phyloP scores from a whole-genome alignment of 2,888 invertebrate species.

The Alloscopus bannaensis region DNA sequence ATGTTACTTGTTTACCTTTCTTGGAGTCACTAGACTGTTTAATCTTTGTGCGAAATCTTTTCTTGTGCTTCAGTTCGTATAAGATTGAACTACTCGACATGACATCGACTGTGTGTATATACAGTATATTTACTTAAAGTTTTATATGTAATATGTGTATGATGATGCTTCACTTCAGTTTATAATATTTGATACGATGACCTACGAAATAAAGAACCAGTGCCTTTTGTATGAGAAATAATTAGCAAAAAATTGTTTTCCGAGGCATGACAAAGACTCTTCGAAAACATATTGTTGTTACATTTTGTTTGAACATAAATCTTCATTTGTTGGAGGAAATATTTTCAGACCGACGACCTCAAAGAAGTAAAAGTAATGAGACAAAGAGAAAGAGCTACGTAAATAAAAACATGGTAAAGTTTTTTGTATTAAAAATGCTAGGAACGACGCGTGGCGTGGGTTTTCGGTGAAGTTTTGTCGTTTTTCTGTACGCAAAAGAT shows the following conservation, averaged over 20 bases:
- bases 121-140: too few species aligned
- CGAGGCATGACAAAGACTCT: neutral
- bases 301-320: constrained; percentile 28
- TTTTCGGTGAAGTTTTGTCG: too few species aligned
- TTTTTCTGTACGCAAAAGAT: too few species aligned
- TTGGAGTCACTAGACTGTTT: constrained; percentile 54
- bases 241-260: constrained; percentile 10
- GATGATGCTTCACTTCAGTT: neutral
- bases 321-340: constrained; percentile 28
- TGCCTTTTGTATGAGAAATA: constrained; percentile 6
- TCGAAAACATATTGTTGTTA: constrained; percentile 24
- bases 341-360: constrained; percentile 35
- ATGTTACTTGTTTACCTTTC: constrained; percentile 50
- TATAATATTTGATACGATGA: neutral
- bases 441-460: too few species aligned
- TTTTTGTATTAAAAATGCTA: too few species aligned
- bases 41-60: constrained; percentile 59
- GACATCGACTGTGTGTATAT: too few species aligned
- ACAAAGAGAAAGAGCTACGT: too few species aligned
- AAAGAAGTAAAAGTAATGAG: too few species aligned
- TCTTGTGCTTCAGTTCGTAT: constrained; percentile 24
- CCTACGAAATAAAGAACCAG: neutral
- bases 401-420: too few species aligned
- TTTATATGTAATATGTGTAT: constrained; percentile 9
- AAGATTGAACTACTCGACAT: too few species aligned